Evolutionary conservation across 2,888 invertebrate species (phyloP), one percentile per base, ranked within the genome.

Genomic region (Morpho deidamia): DNA sequence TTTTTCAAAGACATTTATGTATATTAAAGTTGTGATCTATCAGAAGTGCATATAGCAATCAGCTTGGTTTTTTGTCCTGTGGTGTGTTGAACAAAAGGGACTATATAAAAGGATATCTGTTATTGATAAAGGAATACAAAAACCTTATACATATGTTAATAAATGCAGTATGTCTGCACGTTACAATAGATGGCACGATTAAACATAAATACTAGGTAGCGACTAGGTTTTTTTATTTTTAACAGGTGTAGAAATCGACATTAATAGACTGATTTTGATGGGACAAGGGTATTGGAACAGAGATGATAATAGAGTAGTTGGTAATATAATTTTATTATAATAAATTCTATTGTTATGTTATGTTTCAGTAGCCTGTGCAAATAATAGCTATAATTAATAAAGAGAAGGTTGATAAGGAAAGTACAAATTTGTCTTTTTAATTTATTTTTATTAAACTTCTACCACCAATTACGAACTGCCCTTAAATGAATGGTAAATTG

Each of bases 261-360:
- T 68, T 67, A 72, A 69, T 68, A 69, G 77, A 76, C 72, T 75
- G 77, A 76, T 78, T 78, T 78, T 72, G 72, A 76, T 67, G 72
- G 63, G 70, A 71, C 74, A 70, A 71, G 71, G 70, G 69, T 61
- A 63, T 66, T 44, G 40, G 59, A 44, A 56, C 56, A 64, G 41
- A 9, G 44, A 42, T 42, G 44, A 11, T 10, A 8, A 8, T 60
- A 12, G 64, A 67, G 59, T 49, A 7, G 44, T 37, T 7, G n/a
- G 23, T 23, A 4, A 37, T 37, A n/a, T 37, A 37, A 37, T 37
- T 2, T 37, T 23, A 23, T 23, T 23, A 23, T 23, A 23, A 23
- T 23, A 23, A 3, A 23, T 23, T 23, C 3, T 23, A 5, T 14
- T 14, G 4, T 2, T 23, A 23, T 0, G 5, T 1, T 23, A 23